Evolutionary conservation across 2,797 vertebrate genomes (phyloP).

Genomic region (Cynodonichthys magdalenae): DNA sequence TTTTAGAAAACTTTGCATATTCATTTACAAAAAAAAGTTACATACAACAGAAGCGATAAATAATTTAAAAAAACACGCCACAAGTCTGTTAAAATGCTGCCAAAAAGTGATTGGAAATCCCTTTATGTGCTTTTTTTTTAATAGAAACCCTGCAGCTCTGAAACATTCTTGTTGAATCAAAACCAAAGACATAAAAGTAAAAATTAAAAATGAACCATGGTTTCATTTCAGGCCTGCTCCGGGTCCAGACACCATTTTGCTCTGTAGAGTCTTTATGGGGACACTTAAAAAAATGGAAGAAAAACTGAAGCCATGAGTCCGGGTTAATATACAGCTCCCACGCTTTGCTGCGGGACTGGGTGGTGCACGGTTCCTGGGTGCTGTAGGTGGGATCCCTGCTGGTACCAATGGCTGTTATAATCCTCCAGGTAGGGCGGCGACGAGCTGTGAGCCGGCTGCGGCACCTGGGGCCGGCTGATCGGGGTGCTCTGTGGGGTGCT

Average conservation of each 20-base stretch:
- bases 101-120: slow-evolving; percentile 71
- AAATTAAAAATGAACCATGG: slow-evolving; percentile 5
- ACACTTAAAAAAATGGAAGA: slow-evolving; percentile 38
- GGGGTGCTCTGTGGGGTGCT: slow-evolving; percentile 81
- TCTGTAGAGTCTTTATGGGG: slow-evolving; percentile 67
- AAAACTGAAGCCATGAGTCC: slow-evolving; percentile 60
- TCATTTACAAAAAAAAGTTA: slow-evolving; percentile 68
- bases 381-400: slow-evolving; percentile 92
- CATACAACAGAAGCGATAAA: slow-evolving; percentile 77
- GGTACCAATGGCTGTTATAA: slow-evolving; percentile 95
- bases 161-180: slow-evolving; percentile 55
- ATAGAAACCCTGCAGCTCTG: slow-evolving; percentile 44
- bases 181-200: slow-evolving; percentile 2
- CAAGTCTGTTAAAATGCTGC: slow-evolving; percentile 78
- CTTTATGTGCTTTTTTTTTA: slow-evolving; percentile 68
- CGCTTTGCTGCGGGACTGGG: slow-evolving; percentile 88
- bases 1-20: slow-evolving; percentile 64
- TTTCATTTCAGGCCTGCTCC: slow-evolving; percentile 53
- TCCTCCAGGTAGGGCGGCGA: slow-evolving; percentile 93
- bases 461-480: slow-evolving; percentile 84
- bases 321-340: slow-evolving; percentile 91
- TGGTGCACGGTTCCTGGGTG: slow-evolving; percentile 89
- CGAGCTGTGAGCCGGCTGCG: slow-evolving; percentile 90
- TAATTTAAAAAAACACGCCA: slow-evolving; percentile 82
- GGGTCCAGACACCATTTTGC: slow-evolving; percentile 47